Evolutionary conservation across 2,797 vertebrate genomes (phyloP).

Genomic region (Sebastes glaucus): DNA sequence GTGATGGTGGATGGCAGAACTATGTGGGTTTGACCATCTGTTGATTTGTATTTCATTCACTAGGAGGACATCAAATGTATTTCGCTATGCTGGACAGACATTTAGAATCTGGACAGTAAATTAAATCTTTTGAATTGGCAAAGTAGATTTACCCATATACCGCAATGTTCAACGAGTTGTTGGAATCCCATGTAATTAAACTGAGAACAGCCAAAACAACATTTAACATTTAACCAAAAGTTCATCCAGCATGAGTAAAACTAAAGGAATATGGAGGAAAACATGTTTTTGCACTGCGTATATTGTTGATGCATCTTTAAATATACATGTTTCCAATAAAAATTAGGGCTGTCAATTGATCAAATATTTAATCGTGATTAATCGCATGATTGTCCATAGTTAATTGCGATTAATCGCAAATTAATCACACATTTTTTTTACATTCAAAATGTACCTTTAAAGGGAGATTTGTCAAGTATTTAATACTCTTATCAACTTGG

Average conservation of each 20-base stretch:
- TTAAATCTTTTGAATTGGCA: neutral
- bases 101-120: neutral
- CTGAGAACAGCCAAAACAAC: neutral
- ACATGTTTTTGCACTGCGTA: neutral
- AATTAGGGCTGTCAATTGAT: neutral
- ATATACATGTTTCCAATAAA: neutral
- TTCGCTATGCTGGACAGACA: neutral
- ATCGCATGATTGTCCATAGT: too few relatives aligned
- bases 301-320: neutral
- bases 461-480: too few relatives aligned
- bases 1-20: neutral
- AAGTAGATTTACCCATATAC: neutral
- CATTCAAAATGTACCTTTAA: too few relatives aligned
- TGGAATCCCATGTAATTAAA: neutral
- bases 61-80: neutral
- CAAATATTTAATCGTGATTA: too few relatives aligned
- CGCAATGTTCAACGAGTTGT: neutral
- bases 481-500: too few relatives aligned
- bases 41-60: slow-evolving; percentile 27
- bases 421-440: too few relatives aligned
- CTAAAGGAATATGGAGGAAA: neutral
- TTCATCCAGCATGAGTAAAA: neutral
- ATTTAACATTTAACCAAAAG: neutral
- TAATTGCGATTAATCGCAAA: too few relatives aligned
- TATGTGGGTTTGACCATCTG: slow-evolving; percentile 24